These are phyloP conservation scores for Portevinia maculata DNA, from an alignment of 2,888 invertebrate genomes.

Conservation along the genomic window DNA sequence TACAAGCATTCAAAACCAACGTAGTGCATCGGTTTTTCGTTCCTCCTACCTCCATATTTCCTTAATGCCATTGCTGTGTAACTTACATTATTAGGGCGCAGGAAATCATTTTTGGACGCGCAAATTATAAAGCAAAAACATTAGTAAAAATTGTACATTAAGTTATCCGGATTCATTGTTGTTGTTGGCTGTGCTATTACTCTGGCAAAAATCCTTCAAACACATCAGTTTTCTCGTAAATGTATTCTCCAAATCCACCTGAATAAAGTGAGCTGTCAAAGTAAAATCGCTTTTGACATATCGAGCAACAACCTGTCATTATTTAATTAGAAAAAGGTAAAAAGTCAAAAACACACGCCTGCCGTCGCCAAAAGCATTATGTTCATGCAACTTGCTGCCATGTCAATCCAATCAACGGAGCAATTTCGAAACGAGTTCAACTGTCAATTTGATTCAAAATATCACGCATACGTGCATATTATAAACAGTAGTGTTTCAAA, in stretches of 20 bases:
- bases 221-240: not conserved
- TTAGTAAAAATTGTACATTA: too few relatives aligned
- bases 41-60: too few relatives aligned
- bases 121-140: too few relatives aligned
- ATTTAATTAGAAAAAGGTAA: conserved; percentile 34
- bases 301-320: conserved; percentile 22
- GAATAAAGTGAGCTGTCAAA: conserved; percentile 49
- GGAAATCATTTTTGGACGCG: too few relatives aligned
- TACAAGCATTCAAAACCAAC: too few relatives aligned
- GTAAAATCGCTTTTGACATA: conserved; percentile 37
- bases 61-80: too few relatives aligned
- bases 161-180: too few relatives aligned
- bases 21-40: too few relatives aligned
- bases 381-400: conserved; percentile 38
- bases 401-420: conserved; percentile 59
- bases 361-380: not conserved
- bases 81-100: too few relatives aligned
- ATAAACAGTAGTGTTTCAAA: not conserved
- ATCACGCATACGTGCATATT: conserved; percentile 1
- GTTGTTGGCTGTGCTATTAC: too few relatives aligned
- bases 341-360: conserved; percentile 21
- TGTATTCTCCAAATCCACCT: not conserved
- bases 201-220: not conserved
- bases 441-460: conserved; percentile 60
- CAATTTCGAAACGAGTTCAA: conserved; percentile 54